Evolutionary conservation across 1,140 invertebrate species (phyloP).

Genomic region (Ericerus pela): DNA sequence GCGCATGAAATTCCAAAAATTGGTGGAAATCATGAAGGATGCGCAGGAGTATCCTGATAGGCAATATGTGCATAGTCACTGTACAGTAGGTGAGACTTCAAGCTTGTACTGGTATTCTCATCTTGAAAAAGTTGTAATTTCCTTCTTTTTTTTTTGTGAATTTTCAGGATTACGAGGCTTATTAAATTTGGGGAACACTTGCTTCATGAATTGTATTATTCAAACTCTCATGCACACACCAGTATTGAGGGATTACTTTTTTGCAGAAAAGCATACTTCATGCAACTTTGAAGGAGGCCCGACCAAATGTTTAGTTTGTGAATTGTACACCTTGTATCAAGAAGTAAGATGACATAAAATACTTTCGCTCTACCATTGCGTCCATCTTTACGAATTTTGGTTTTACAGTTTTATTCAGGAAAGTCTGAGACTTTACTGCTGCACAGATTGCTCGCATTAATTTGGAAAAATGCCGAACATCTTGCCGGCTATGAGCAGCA

Average conservation of each 20-base stretch:
- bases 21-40: conserved; percentile 1
- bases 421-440: conserved; percentile 72
- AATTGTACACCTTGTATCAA: conserved; percentile 71
- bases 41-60: not conserved
- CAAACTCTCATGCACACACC: conserved; percentile 92
- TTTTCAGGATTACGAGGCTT: conserved; percentile 62
- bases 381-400: not conserved
- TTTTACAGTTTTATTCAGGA: conserved; percentile 74
- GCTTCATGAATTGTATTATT: conserved; percentile 97
- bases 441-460: conserved; percentile 75
- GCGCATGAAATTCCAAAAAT: not conserved
- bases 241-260: conserved; percentile 83
- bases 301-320: conserved; percentile 76
- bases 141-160: conserved; percentile 1
- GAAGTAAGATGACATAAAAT: conserved; percentile 25
- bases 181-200: conserved; percentile 94
- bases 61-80: not conserved
- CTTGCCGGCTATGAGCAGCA: conserved; percentile 94
- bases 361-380: not conserved
- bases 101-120: not conserved
- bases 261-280: conserved; percentile 70
- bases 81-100: not conserved
- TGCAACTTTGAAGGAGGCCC: conserved; percentile 45
- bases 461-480: conserved; percentile 92
- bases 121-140: too few species aligned